Conservation (phyloP, 2,797 vertebrate genomes). For the Loris lydekkerianus region DNA sequence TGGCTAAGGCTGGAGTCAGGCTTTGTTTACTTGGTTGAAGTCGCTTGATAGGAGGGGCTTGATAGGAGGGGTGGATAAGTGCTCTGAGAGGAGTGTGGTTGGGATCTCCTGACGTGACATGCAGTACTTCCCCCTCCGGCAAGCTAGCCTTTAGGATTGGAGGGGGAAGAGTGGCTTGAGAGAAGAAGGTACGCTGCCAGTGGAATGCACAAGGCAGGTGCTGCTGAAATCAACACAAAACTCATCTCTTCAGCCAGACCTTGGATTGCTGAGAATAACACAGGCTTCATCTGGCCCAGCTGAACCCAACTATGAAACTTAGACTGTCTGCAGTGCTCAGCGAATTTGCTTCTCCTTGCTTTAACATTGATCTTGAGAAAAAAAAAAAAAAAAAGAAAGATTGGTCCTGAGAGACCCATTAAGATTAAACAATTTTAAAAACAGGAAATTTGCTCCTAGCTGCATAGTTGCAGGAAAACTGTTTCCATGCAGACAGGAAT, state of each 20-base stretch:
- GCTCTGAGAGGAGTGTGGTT: background rate
- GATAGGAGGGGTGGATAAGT: background rate
- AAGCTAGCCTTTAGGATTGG: background rate
- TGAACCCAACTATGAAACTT: constrained; percentile 23
- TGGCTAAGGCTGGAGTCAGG: background rate
- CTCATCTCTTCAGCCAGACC: constrained; percentile 17
- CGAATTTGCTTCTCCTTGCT: background rate
- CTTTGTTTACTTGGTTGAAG: constrained; percentile 38
- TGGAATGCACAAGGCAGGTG: background rate
- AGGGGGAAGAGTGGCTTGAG: background rate
- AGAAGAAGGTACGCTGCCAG: background rate
- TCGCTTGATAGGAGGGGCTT: background rate
- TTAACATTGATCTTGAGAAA: background rate
- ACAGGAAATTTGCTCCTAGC: constrained; percentile 72
- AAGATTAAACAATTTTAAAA: constrained; percentile 73
- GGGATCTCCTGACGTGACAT: constrained; percentile 25
- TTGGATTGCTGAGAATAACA: constrained; percentile 38
- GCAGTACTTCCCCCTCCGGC: background rate
- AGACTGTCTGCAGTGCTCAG: background rate
- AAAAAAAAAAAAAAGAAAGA: background rate
- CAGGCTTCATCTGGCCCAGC: background rate
- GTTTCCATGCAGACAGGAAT: constrained; percentile 61
- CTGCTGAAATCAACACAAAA: constrained; percentile 25
- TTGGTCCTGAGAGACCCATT: constrained; percentile 39
- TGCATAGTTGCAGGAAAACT: constrained; percentile 29